Evolutionary conservation across 2,797 vertebrate genomes (phyloP), one percentile per base, ranked within the genome.

Genomic region (Nyctalus aviator): DNA sequence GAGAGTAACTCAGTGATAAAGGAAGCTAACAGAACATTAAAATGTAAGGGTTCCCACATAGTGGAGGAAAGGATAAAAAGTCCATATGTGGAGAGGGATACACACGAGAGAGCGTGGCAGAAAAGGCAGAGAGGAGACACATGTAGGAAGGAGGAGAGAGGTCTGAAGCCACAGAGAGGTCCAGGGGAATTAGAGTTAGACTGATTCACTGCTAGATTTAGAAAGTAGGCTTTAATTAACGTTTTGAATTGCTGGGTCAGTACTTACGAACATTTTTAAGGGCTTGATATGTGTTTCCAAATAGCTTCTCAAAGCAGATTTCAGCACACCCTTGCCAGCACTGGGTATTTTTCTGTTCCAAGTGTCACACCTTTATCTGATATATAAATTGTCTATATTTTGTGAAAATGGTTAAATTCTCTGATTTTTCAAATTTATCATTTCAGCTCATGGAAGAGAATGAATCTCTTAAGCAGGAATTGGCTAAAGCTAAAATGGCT

Each of bases 401-500:
- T 88, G 41, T 71, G 64, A 69, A 88, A 95, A 89, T 90, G 25
- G 85, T 87, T 90, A 68, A 81, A 88, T 17, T 92, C 41, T 3
- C 30, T 78, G 93, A 25, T 96, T 93, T 97, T 97, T 84, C 94
- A 92, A 95, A 88, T 75, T 0, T 0, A 73, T 97, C 13, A 8
- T 98, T 98, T 94, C 97, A 99, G 99, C 98, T 99, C 94, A 77
- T 98, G 88, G 99, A 99, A 96, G 99, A 99, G 98, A 99, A 99
- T 91, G 99, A 99, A 97, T 99, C 98, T 98, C 98, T 99, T 93
- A 99, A 99, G 96, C 96, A 99, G 96, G 99, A 99, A 97, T 98
- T 99, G 95, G 99, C 99, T 95, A 99, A 99, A 97, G 98, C 99
- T 96, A 99, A 99, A 98, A 99, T 99, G 98, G 99, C 99, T 37